Evolutionary conservation across 2,113 vertebrate genomes (phyloP), one percentile per base, ranked within the genome.

Genomic region (Neolamprologus fasciatus): DNA sequence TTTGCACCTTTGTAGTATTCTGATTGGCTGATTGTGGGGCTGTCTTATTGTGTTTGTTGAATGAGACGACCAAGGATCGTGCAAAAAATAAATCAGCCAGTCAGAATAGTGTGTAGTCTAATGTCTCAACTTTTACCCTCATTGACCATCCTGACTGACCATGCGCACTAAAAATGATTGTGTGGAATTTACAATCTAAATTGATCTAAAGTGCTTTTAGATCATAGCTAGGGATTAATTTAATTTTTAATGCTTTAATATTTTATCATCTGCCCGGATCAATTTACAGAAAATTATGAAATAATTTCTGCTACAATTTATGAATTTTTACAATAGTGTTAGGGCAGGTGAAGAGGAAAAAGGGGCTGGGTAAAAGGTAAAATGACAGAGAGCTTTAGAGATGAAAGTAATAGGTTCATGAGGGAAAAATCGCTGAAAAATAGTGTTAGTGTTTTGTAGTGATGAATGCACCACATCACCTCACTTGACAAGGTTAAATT

Each of bases 1-100:
- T 19, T 5, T 13, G 8, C 84, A 47, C 66, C 42, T 82, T 11
- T 89, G 80, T 89, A 86, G 88, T 92, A 94, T 97, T 96, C 96
- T 97, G 95, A 96, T 97, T 95, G 97, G 97, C 97, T 97, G 95
- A 96, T 95, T 95, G 90, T 95, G 87, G 96, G 95, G 94, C 86
- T 86, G 84, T 95, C 88, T 93, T 47, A 19, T 51, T 55, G 9
- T 28, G 28, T 84, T 90, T 47, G n/a, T 76, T 80, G 73, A 84
- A 21, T 58, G 66, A 73, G 42, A 87, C 86, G 87, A 92, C 79
- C 88, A 91, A 87, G 80, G 87, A 90, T 91, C 81, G 33, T 50
- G 66, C 21, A 73, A 47, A 73, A 45, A 73, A 23, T 40, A 78
- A 87, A 92, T 89, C 87, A 95, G 97, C 97, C 96, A 91, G 95